Base-by-base conservation (phyloP, 2,113 vertebrate genomes). In the Drymodes brunneopygia region DNA sequence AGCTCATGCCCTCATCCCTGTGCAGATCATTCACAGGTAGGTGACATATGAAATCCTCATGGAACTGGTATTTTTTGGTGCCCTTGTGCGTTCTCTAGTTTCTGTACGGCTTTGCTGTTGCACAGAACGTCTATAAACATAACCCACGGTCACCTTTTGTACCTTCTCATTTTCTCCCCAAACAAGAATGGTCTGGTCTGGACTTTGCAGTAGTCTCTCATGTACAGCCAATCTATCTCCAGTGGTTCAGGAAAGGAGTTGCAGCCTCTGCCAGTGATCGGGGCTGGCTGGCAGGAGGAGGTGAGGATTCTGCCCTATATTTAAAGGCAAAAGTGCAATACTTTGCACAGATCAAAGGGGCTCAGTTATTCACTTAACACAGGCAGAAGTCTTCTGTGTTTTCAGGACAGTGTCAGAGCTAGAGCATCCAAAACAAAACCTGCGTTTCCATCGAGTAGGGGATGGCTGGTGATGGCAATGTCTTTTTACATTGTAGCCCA, bases 121-220 rank as follows among this genome's bases (percentile, higher is more conserved):
- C 79, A 72, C 81, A 69, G 81, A 78, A 95, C 1, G 28, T 86
- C 92, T 96, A 83, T 95, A 97, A 97, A 97, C 95, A 96, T 96
- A 96, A 97, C 96, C 97, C 18, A 7, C 58, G 66, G 90, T 96
- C 96, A 97, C 96, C 96, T 97, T 97, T 97, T 97, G 96, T 97
- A 95, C 97, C 87, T 95, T 96, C 84, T 97, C 83, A 53, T 95
- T 95, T 90, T 96, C 72, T 91, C 50, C 94, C 53, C 60, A 94
- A 38, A 87, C 96, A 93, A 82, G 90, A 91, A 81, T 94, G 90
- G 66, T 94, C 94, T 89, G 81, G 81, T 87, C 87, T 80, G 93
- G 92, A 92, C 92, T 95, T 97, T 69, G 58, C 92, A 91, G 77
- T 84, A 94, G 67, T 77, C 81, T 82, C 79, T 79, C 77, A 93